These are phyloP conservation scores for Trogon surrucura DNA, from an alignment of 2,113 vertebrate species.

Conservation along the genomic window DNA sequence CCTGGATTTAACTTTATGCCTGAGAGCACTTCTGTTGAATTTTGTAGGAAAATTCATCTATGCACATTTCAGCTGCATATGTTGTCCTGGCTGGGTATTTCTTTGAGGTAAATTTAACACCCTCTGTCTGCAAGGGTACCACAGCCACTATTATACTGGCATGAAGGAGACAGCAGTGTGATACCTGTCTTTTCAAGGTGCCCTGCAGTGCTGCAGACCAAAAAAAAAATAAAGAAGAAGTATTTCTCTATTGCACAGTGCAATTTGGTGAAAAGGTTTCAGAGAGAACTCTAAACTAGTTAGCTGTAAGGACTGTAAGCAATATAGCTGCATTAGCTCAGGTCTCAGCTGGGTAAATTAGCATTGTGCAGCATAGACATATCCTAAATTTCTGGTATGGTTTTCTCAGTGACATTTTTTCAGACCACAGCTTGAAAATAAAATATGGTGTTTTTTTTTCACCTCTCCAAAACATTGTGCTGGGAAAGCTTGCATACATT, in stretches of 20 bases:
- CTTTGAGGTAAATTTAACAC: background rate
- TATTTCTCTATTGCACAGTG: background rate
- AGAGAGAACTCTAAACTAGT: constrained; percentile 20
- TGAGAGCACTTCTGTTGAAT: background rate
- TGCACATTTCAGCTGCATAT: background rate
- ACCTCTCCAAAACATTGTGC: background rate
- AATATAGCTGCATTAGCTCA: constrained; percentile 30
- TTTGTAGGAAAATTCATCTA: background rate
- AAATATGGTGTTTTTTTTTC: background rate
- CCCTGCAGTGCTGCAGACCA: background rate
- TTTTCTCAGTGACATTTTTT: constrained; percentile 21
- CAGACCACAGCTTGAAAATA: constrained; percentile 23
- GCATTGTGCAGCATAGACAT: constrained; percentile 13
- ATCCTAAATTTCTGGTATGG: constrained; percentile 12
- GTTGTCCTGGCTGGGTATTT: background rate
- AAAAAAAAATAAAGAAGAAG: background rate
- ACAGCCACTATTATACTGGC: background rate
- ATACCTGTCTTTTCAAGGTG: background rate
- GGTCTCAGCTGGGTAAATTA: constrained; percentile 28
- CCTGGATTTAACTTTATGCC: background rate
- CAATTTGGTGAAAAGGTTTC: constrained; percentile 16
- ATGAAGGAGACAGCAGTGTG: background rate
- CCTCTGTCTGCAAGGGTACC: background rate
- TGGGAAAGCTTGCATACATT: constrained; percentile 1
- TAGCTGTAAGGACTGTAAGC: constrained; percentile 7